phyloP scores from a whole-genome alignment of 1,140 invertebrate genomes.

The Zophobas morio region DNA sequence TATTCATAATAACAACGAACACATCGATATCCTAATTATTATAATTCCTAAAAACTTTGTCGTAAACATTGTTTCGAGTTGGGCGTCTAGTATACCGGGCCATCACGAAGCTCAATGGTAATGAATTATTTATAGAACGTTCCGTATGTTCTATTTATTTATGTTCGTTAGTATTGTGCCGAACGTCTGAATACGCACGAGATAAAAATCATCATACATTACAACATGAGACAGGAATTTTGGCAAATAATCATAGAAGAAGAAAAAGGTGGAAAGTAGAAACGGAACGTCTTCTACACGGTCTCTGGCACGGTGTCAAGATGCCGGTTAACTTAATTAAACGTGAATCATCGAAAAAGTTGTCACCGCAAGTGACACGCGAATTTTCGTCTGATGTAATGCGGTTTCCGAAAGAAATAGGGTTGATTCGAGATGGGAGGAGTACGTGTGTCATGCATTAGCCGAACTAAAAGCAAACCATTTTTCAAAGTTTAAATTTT shows the following conservation, averaged over 20 bases:
- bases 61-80: not conserved
- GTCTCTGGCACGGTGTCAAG: not conserved
- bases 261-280: constrained; percentile 5
- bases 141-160: constrained; percentile 8
- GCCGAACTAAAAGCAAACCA: no score
- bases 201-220: constrained; percentile 9
- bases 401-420: not conserved
- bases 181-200: constrained; percentile 16
- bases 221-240: constrained; percentile 7
- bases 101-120: constrained; percentile 10
- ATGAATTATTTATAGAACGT: constrained; percentile 11
- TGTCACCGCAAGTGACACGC: not conserved
- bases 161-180: constrained; percentile 16
- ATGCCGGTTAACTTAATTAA: constrained; percentile 7
- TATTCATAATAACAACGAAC: no score
- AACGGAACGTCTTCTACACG: not conserved
- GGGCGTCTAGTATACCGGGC: not conserved
- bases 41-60: no score
- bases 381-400: not conserved
- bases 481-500: not conserved
- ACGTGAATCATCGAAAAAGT: constrained; percentile 4
- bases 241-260: not conserved
- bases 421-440: no score
- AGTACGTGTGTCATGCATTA: no score
- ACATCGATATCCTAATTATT: no score